These are phyloP conservation scores for Microchrysa polita DNA, from an alignment of 2,888 invertebrate species.

Conservation along the genomic window DNA sequence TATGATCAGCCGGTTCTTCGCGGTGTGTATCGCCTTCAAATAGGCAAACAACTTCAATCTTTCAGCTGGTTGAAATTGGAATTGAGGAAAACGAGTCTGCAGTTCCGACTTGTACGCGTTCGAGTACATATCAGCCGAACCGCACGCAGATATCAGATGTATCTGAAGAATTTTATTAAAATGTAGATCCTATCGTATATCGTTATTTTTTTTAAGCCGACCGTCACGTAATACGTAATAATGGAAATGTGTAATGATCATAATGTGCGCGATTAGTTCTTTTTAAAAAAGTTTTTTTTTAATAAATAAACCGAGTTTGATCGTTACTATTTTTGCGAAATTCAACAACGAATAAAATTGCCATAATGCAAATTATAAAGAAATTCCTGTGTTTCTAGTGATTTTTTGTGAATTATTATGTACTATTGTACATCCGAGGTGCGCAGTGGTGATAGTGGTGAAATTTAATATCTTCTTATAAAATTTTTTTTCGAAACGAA, in stretches of 20 bases:
- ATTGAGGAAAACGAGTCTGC: constrained; percentile 35
- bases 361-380: neutral
- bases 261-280: neutral
- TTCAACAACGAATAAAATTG: neutral
- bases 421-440: too few relatives aligned
- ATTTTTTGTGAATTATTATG: constrained; percentile 23
- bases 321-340: constrained; percentile 18
- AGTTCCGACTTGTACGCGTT: constrained; percentile 44
- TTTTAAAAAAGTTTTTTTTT: constrained; percentile 20
- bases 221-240: neutral
- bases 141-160: constrained; percentile 25
- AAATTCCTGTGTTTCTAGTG: neutral
- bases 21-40: constrained; percentile 24
- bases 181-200: constrained; percentile 18
- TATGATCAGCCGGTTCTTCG: constrained; percentile 40
- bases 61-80: constrained; percentile 31
- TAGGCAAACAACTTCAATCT: constrained; percentile 28
- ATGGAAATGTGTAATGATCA: too few relatives aligned
- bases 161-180: neutral
- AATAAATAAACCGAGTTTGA: constrained; percentile 9
- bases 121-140: constrained; percentile 40
- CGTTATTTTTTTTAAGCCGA: neutral
- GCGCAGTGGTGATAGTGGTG: constrained; percentile 33
- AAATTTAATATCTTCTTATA: neutral
- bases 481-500: neutral